phyloP scores from a whole-genome alignment of 1,140 invertebrate genomes.

The Trinorchestia longiramus region DNA sequence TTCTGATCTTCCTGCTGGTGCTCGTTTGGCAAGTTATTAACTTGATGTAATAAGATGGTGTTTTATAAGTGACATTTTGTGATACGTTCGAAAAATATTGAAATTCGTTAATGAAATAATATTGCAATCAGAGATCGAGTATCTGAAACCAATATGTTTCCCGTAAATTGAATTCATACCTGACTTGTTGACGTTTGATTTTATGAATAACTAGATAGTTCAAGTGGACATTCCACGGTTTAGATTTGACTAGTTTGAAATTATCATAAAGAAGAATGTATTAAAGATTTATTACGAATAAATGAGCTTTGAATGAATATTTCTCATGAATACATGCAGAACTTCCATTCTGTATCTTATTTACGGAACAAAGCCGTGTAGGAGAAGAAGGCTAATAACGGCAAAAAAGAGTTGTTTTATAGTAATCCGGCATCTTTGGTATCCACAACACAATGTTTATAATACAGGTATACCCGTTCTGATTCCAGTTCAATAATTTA shows the following conservation, averaged over 20 bases:
- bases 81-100: neutral
- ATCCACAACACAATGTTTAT: too few species aligned
- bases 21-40: neutral
- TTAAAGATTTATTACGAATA: neutral
- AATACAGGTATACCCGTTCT: too few species aligned
- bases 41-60: neutral
- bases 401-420: too few species aligned
- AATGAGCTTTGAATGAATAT: neutral
- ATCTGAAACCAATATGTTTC: neutral
- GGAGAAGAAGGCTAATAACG: too few species aligned
- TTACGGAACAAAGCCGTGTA: too few species aligned
- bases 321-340: neutral
- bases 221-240: too few species aligned
- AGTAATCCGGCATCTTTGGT: too few species aligned
- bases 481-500: too few species aligned
- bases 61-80: neutral
- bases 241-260: neutral
- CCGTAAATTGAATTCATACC: neutral
- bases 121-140: neutral
- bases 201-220: too few species aligned
- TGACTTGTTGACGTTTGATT: too few species aligned
- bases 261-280: neutral
- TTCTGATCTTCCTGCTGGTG: neutral
- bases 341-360: too few species aligned
- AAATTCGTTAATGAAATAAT: neutral